A percentile compares a stretch with the other conserved stretches of the same genome.
phyloP scores from a whole-genome alignment of 2,113 vertebrate genomes.

The Monopterus albus region DNA sequence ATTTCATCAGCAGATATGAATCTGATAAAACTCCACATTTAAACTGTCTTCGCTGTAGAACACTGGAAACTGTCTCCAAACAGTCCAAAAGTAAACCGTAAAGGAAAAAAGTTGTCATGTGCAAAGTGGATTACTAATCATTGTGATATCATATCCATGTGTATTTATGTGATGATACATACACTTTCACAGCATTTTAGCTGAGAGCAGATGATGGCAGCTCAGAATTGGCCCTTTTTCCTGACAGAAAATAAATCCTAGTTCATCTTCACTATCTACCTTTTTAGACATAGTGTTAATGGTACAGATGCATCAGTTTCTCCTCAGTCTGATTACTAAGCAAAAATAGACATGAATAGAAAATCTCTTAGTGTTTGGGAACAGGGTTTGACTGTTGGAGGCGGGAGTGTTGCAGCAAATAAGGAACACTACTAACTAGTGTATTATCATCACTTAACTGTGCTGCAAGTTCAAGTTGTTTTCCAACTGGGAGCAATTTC shows the following conservation, averaged over 20 bases:
- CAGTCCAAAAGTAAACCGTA: too few species aligned
- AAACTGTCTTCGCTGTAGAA: constrained; percentile 5
- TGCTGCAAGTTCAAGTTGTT: constrained; percentile 1
- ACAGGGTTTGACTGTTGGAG: background rate
- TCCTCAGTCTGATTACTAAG: constrained; percentile 25
- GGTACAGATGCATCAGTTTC: constrained; percentile 25
- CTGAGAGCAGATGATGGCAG: background rate
- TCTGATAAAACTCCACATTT: constrained; percentile 19
- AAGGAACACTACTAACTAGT: constrained; percentile 10
- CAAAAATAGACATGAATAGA: constrained; percentile 20
- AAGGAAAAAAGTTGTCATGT: too few species aligned
- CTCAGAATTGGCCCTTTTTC: too few species aligned
- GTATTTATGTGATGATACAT: background rate
- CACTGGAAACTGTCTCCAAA: background rate
- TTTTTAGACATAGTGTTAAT: constrained; percentile 10
- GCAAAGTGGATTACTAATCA: too few species aligned
- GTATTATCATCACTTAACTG: constrained; percentile 29
- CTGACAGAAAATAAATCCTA: too few species aligned
- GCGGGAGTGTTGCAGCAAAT: background rate
- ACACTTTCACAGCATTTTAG: background rate
- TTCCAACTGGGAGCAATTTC: constrained; percentile 13
- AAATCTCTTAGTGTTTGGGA: constrained; percentile 19
- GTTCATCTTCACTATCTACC: background rate
- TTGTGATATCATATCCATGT: too few species aligned
- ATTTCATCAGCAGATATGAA: constrained; percentile 4